Conservation (phyloP, 2,113 vertebrate species). For the Thalassoma bifasciatum region DNA sequence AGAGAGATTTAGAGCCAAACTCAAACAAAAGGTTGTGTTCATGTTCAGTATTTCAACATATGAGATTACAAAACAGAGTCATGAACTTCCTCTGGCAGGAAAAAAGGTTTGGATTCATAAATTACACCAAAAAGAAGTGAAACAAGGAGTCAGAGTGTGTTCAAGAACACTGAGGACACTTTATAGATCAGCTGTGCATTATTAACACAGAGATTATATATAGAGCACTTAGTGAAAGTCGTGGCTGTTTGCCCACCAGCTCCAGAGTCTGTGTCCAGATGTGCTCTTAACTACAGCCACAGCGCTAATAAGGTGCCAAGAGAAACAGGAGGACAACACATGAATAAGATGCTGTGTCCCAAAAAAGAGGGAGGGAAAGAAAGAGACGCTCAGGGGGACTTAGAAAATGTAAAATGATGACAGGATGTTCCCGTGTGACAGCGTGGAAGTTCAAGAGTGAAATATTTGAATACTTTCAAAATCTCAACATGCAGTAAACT, state of each 20-base stretch:
- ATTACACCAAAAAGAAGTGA: constrained; percentile 12
- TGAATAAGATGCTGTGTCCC: constrained; percentile 52
- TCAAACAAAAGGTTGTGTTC: neutral
- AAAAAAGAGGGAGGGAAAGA: constrained; percentile 8
- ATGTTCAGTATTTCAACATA: neutral
- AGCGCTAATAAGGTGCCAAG: constrained; percentile 79
- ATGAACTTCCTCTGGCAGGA: constrained; percentile 39
- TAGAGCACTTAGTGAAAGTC: constrained; percentile 44
- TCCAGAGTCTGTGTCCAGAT: constrained; percentile 68
- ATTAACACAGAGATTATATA: constrained; percentile 55
- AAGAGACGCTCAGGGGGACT: constrained; percentile 23
- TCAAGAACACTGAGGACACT: constrained; percentile 22
- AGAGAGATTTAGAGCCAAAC: too few relatives aligned
- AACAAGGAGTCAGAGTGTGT: constrained; percentile 7
- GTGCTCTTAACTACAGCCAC: constrained; percentile 61
- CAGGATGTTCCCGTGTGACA: neutral
- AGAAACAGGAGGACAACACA: constrained; percentile 74
- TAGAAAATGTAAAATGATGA: constrained; percentile 7
- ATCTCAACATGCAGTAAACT: too few relatives aligned
- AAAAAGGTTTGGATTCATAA: constrained; percentile 4
- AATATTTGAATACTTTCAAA: too few relatives aligned
- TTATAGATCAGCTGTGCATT: constrained; percentile 38
- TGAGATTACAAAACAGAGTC: constrained; percentile 31
- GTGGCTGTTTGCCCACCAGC: constrained; percentile 59
- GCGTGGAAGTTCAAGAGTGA: neutral